These are phyloP conservation scores for Todus mexicanus DNA, from an alignment of 2,797 vertebrate genomes.

Conservation along the genomic window DNA sequence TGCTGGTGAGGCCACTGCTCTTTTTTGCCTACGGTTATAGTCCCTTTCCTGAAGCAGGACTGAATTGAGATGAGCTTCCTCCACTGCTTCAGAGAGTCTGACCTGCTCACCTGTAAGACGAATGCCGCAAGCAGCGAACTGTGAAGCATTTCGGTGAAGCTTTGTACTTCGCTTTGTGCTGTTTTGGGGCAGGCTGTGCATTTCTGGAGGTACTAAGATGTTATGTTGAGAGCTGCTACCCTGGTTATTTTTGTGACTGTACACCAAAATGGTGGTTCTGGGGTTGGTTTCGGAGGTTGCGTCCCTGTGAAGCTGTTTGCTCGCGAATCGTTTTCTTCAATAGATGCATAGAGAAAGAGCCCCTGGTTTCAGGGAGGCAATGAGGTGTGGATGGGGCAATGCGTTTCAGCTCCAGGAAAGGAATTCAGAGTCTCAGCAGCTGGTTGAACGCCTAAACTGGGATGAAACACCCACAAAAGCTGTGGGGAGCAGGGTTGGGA, in stretches of 20 bases:
- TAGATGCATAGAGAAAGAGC: background rate
- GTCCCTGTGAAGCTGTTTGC: background rate
- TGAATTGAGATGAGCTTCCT: background rate
- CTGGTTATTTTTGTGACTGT: background rate
- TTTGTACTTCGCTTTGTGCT: background rate
- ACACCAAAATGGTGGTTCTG: background rate
- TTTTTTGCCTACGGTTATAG: background rate
- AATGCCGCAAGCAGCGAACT: background rate
- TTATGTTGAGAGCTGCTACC: background rate
- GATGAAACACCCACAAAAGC: background rate
- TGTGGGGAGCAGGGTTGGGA: background rate
- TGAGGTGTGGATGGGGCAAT: background rate
- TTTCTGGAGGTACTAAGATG: background rate
- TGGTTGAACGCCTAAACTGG: background rate
- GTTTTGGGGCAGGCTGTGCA: background rate
- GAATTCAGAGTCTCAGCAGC: background rate
- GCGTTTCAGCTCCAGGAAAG: background rate
- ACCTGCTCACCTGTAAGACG: background rate
- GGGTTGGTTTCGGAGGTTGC: background rate
- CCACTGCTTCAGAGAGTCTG: background rate
- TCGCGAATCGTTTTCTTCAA: background rate
- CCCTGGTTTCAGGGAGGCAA: background rate
- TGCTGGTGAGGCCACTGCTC: background rate
- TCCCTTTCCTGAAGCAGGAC: background rate
- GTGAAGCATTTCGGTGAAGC: background rate